Percentiles rank a stretch among this genome's conserved stretches.
Conservation (phyloP, 2,888 invertebrate species). For the Metalampra italica region DNA sequence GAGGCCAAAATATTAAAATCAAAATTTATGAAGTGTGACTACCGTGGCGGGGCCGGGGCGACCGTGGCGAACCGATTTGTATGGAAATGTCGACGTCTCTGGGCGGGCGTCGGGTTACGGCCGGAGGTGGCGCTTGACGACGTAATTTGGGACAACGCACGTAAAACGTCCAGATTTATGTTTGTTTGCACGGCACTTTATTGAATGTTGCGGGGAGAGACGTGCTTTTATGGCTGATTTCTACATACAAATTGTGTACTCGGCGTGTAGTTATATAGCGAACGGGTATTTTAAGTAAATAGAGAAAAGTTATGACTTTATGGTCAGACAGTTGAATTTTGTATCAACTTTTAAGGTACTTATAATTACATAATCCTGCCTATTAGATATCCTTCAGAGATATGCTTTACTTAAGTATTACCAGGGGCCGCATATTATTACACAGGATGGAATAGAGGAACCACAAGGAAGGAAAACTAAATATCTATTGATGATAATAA, state of each 20-base stretch:
- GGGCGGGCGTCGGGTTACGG: constrained; percentile 40
- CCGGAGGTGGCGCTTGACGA: constrained; percentile 65
- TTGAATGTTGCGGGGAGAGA: constrained; percentile 63
- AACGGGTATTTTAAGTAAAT: background rate
- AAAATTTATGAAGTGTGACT: constrained; percentile 73
- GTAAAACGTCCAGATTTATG: constrained; percentile 69
- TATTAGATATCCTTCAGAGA: too few species aligned
- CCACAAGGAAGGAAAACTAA: too few species aligned
- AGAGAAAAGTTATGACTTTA: background rate
- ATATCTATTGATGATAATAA: too few species aligned
- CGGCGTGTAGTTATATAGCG: constrained; percentile 13
- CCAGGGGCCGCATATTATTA: too few species aligned
- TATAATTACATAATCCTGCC: too few species aligned
- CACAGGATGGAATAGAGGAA: too few species aligned
- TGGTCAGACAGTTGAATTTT: too few species aligned
- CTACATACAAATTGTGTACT: constrained; percentile 14
- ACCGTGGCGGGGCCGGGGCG: constrained; percentile 22
- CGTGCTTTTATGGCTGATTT: constrained; percentile 40
- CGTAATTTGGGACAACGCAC: constrained; percentile 68
- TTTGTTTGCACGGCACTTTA: constrained; percentile 57
- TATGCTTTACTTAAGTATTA: too few species aligned
- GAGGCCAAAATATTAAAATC: constrained; percentile 66
- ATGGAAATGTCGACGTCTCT: constrained; percentile 69
- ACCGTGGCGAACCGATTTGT: constrained; percentile 72
- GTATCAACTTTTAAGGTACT: too few species aligned